These are phyloP conservation scores for Catharus bicknelli DNA, from an alignment of 2,113 vertebrate species.

Conservation along the genomic window DNA sequence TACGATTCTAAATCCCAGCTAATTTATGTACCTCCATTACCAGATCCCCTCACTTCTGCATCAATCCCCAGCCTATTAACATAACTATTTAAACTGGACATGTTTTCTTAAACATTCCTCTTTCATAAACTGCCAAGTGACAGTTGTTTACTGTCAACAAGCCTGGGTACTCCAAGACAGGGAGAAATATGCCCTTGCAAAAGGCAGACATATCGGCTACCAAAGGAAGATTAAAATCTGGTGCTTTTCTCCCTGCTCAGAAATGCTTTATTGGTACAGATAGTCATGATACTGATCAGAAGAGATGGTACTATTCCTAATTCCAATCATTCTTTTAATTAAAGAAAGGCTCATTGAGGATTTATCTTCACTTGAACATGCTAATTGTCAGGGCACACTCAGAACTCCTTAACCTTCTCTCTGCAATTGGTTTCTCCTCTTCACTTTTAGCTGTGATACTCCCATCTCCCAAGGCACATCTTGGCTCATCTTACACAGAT, in stretches of 20 bases:
- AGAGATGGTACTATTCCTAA: conserved; percentile 4
- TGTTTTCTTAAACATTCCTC: conserved; percentile 55
- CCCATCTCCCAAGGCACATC: not conserved
- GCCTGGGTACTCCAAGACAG: conserved; percentile 18
- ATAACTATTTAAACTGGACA: conserved; percentile 57
- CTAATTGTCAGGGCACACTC: not conserved
- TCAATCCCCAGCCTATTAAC: conserved; percentile 25
- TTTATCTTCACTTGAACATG: conserved; percentile 32
- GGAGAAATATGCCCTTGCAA: conserved; percentile 38
- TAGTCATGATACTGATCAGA: conserved; percentile 25
- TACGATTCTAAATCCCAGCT: not conserved
- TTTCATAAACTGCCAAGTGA: conserved; percentile 67
- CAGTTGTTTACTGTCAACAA: conserved; percentile 68
- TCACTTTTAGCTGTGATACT: not conserved
- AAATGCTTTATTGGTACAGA: not conserved
- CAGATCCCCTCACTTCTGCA: not conserved
- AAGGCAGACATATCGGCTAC: conserved; percentile 19
- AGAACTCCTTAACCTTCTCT: conserved; percentile 31
- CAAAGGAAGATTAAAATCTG: conserved; percentile 54
- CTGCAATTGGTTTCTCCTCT: not conserved
- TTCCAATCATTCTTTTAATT: conserved; percentile 62
- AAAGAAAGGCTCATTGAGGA: not conserved
- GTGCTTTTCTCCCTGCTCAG: conserved; percentile 11
- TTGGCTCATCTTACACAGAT: not conserved
- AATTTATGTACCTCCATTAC: conserved; percentile 26